Evolutionary conservation across 2,113 vertebrate genomes (phyloP).

Genomic region (Rattus norvegicus): GRCr8 NC_086028.1:56331501-56332000

Average conservation of each 20-base stretch:
- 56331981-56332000: neutral
- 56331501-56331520: neutral
- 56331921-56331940: neutral
- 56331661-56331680: too few relatives aligned
- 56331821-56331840: neutral
- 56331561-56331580: too few relatives aligned
- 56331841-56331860: neutral
- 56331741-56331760: too few relatives aligned
- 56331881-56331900: neutral
- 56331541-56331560: neutral
- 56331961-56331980: neutral
- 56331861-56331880: neutral
- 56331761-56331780: neutral
- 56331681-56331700: too few relatives aligned
- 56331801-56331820: neutral
- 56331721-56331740: too few relatives aligned
- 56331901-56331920: neutral
- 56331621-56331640: too few relatives aligned
- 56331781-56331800: neutral
- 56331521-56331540: neutral
- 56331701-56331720: too few relatives aligned
- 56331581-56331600: too few relatives aligned
- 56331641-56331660: too few relatives aligned
- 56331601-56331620: too few relatives aligned
- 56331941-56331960: neutral